phyloP scores from a whole-genome alignment of 35 echinoderm and acorn worm species.

The Chiridota heheva region DNA sequence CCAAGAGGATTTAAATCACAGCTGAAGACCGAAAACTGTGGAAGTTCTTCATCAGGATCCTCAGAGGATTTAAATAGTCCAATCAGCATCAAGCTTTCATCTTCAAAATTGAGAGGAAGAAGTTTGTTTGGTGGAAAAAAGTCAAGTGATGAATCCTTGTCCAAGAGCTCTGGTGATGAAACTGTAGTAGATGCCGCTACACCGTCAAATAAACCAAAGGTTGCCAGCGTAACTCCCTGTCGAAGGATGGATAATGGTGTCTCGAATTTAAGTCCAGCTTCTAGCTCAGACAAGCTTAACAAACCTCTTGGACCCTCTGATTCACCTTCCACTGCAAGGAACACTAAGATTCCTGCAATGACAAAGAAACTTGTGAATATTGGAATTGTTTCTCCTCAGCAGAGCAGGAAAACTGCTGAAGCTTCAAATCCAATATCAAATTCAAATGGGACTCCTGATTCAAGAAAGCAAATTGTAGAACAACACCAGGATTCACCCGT shows the following conservation, averaged over 20 bases:
- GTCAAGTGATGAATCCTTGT: slow-evolving; percentile 16
- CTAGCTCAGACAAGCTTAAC: slow-evolving; percentile 26
- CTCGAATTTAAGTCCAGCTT: slow-evolving; percentile 27
- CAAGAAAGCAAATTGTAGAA: not conserved
- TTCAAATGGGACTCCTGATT: not conserved
- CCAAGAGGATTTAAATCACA: slow-evolving; percentile 74
- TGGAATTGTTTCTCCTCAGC: slow-evolving; percentile 43
- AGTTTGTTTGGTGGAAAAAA: slow-evolving; percentile 20
- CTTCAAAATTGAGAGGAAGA: not conserved
- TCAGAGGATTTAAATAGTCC: slow-evolving; percentile 79
- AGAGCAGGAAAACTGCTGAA: slow-evolving; percentile 37
- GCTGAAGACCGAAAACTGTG: slow-evolving; percentile 53
- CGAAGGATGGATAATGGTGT: slow-evolving; percentile 9
- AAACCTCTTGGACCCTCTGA: slow-evolving; percentile 1
- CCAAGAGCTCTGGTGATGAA: slow-evolving; percentile 43
- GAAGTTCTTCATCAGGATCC: slow-evolving; percentile 63
- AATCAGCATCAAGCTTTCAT: slow-evolving; percentile 20
- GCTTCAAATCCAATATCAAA: too few relatives aligned
- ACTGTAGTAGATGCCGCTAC: slow-evolving; percentile 27
- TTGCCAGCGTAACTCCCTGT: slow-evolving; percentile 30
- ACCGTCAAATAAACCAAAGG: slow-evolving; percentile 20
- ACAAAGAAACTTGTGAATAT: slow-evolving; percentile 37
- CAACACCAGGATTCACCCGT: slow-evolving; percentile 5
- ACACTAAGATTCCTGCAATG: slow-evolving; percentile 42
- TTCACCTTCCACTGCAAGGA: slow-evolving; percentile 21